phyloP scores from a whole-genome alignment of 2,888 invertebrate genomes.

The Cheilosia scutellata region DNA sequence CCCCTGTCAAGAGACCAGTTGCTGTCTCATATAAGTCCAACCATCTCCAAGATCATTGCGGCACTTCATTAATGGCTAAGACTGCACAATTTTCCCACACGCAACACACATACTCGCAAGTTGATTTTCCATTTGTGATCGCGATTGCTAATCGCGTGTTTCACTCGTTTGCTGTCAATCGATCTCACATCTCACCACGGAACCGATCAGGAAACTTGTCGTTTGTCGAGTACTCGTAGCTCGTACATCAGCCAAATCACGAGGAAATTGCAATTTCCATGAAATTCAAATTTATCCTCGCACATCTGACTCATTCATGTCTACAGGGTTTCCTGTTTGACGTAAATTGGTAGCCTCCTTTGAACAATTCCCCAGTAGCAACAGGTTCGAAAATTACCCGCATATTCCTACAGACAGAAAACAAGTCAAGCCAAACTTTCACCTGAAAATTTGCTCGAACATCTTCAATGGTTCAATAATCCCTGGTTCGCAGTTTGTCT shows the following conservation, averaged over 20 bases:
- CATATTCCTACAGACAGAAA: not conserved
- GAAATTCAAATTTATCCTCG: constrained; percentile 57
- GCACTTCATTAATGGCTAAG: constrained; percentile 42
- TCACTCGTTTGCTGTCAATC: not conserved
- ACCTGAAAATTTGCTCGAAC: constrained; percentile 53
- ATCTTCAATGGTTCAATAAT: constrained; percentile 73
- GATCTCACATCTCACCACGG: constrained; percentile 30
- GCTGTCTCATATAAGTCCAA: constrained; percentile 28
- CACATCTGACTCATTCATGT: constrained; percentile 51
- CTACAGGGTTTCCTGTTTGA: constrained; percentile 52
- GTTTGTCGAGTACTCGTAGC: not conserved
- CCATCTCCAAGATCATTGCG: constrained; percentile 47
- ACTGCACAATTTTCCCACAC: constrained; percentile 55
- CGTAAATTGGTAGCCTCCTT: constrained; percentile 28
- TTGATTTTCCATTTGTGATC: constrained; percentile 5
- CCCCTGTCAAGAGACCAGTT: not conserved
- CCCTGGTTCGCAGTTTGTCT: constrained; percentile 26
- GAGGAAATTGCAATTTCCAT: constrained; percentile 46
- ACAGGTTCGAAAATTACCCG: constrained; percentile 44
- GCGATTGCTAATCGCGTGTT: constrained; percentile 16
- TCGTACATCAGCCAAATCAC: constrained; percentile 39
- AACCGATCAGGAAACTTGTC: constrained; percentile 48
- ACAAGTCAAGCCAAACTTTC: constrained; percentile 59
- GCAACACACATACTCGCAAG: constrained; percentile 21
- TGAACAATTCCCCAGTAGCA: constrained; percentile 17